Conservation (phyloP, 2,113 vertebrate genomes). For the Chaetodon auriga region DNA sequence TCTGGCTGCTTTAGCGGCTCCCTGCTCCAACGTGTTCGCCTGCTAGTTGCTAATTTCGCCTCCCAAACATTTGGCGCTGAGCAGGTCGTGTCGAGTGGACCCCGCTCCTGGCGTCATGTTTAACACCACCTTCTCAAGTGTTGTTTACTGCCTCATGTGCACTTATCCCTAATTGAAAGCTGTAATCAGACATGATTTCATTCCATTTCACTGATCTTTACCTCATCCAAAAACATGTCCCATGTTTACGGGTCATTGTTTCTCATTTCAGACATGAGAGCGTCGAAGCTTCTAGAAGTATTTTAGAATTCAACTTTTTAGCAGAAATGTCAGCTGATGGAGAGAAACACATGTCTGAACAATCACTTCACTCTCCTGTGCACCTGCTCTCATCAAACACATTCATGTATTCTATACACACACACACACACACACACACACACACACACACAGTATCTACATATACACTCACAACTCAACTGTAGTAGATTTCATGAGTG, state of each 20-base stretch:
- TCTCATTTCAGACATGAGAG: neutral
- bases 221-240: neutral
- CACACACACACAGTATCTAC: conserved; percentile 1
- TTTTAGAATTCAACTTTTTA: conserved; percentile 10
- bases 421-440: too few relatives aligned
- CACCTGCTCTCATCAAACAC: conserved; percentile 25
- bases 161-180: neutral
- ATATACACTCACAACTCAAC: conserved; percentile 57
- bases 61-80: neutral
- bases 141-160: neutral
- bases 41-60: neutral
- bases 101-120: neutral
- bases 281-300: neutral
- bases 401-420: neutral
- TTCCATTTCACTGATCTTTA: neutral
- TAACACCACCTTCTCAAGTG: neutral
- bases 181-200: neutral
- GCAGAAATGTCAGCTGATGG: conserved; percentile 5
- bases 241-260: neutral
- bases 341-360: conserved; percentile 24
- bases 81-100: neutral
- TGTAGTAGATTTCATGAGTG: conserved; percentile 69
- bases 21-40: neutral
- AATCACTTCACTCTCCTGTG: conserved; percentile 19
- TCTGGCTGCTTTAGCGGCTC: neutral